Conservation (phyloP, 2,797 vertebrate genomes). For the Falco cherrug region DNA sequence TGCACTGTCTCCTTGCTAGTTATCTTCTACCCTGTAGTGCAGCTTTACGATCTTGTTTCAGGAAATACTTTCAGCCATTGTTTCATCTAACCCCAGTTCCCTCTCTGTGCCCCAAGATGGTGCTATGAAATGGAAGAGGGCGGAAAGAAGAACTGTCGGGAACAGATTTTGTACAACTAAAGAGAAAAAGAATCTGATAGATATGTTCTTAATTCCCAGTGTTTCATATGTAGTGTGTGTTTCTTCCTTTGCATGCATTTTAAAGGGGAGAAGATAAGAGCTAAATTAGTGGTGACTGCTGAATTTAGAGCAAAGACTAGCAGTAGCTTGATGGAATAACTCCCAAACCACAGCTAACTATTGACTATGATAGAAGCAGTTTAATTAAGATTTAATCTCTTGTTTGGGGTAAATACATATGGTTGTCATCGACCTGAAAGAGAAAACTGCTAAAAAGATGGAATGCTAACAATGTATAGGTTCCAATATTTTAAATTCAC, state of each 20-base stretch:
- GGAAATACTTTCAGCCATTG: fast-evolving
- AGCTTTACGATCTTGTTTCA: neutral
- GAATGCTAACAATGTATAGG: neutral
- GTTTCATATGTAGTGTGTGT: neutral
- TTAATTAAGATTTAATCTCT: neutral
- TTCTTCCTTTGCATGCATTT: neutral
- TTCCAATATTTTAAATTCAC: neutral
- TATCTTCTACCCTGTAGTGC: neutral
- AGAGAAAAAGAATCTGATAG: neutral
- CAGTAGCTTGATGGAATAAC: neutral
- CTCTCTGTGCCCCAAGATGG: neutral
- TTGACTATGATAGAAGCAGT: neutral
- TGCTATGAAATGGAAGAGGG: neutral
- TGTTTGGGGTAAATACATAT: neutral
- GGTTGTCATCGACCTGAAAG: neutral
- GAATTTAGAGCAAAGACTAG: neutral
- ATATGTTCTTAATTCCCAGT: neutral
- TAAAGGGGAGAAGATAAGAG: neutral
- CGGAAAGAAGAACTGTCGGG: neutral
- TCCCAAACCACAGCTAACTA: neutral
- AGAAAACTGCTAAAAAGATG: neutral
- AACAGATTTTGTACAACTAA: neutral
- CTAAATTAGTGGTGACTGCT: neutral
- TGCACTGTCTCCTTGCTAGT: neutral
- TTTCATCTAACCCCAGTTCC: neutral